Evolutionary conservation across 2,113 vertebrate species (phyloP), one percentile per base, ranked within the genome.

Genomic region (Trogon surrucura): DNA sequence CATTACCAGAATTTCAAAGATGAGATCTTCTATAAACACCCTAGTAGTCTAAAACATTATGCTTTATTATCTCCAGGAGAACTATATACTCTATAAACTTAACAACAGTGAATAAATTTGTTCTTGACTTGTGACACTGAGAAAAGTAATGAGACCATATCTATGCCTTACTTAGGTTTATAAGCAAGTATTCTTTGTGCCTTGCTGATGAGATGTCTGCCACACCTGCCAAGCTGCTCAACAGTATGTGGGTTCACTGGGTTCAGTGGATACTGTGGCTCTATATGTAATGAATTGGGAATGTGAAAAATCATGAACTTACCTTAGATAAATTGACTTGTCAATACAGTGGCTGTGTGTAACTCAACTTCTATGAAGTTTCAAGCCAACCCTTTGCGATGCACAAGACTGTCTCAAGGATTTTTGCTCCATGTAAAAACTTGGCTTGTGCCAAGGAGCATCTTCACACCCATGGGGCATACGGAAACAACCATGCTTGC

Each of bases 1-100:
- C 54, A 80, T 91, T 80, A 85, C 44, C 36, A 71, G 79, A 95
- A 83, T 85, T 90, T 85, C 61, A 88, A 88, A 90, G 51, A 80
- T 1, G 2, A 94, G 79, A 67, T 86, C 51, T 75, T 85, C 36
- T 94, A 48, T 38, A 80, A 96, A 74, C 44, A 80, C 2, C 5
- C 41, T n/a, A 74, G 38, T 64, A 73, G 36, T 38, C 32, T 60
- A 83, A 95, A 94, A 51, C 32, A 53, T 69, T 70, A 6, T 9
- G 16, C 91, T 95, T 96, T 88, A 91, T 90, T 88, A 56, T 80
- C 75, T 85, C 67, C 45, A 66, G 77, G 79, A 83, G 85, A 88
- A 51, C 29, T 80, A 83, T 80, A 90, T 73, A 75, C 32, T 27
- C 78, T 65, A 91, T 44, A 89, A 91, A 83, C 2, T 54, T 88